These are phyloP conservation scores for Scortum barcoo DNA, from an alignment of 2,113 vertebrate species.

Conservation along the genomic window DNA sequence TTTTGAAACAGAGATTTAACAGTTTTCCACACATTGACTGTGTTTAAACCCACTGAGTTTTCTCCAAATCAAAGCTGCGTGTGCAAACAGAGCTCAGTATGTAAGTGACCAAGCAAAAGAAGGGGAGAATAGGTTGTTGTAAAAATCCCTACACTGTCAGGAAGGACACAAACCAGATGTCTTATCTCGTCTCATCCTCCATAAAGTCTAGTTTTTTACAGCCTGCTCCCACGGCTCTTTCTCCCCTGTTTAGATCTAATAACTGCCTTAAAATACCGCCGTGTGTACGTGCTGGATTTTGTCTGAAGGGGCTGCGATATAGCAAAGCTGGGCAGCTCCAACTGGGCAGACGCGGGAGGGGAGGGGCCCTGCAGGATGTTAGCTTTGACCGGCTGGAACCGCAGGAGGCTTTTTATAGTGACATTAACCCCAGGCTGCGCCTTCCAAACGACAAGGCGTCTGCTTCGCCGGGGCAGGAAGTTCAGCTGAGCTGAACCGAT, in stretches of 20 bases:
- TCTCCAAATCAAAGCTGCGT: conserved; percentile 4
- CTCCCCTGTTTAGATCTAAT: conserved; percentile 37
- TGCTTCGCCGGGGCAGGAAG: conserved; percentile 30
- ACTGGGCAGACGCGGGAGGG: conserved; percentile 37
- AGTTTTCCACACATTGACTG: neutral
- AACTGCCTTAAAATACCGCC: conserved; percentile 34
- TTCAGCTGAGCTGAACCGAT: conserved; percentile 36
- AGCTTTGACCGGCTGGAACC: conserved; percentile 60
- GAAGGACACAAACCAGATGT: conserved; percentile 48
- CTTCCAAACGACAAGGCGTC: conserved; percentile 24
- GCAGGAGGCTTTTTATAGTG: conserved; percentile 68
- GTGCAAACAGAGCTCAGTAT: neutral
- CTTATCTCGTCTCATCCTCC: conserved; percentile 36
- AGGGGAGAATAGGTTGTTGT: neutral
- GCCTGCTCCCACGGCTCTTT: conserved; percentile 8
- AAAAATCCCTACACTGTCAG: conserved; percentile 18
- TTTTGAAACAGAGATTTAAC: neutral
- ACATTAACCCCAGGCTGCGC: conserved; percentile 50
- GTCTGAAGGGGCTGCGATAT: conserved; percentile 20
- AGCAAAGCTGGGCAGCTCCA: conserved; percentile 34
- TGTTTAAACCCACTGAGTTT: neutral
- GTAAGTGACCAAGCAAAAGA: neutral
- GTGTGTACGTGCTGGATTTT: conserved; percentile 42
- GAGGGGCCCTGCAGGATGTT: conserved; percentile 60
- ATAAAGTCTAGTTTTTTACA: conserved; percentile 17